Evolutionary conservation across 1,140 invertebrate genomes (phyloP), one percentile per base, ranked within the genome.

Genomic region (Oncopeltus fasciatus): DNA sequence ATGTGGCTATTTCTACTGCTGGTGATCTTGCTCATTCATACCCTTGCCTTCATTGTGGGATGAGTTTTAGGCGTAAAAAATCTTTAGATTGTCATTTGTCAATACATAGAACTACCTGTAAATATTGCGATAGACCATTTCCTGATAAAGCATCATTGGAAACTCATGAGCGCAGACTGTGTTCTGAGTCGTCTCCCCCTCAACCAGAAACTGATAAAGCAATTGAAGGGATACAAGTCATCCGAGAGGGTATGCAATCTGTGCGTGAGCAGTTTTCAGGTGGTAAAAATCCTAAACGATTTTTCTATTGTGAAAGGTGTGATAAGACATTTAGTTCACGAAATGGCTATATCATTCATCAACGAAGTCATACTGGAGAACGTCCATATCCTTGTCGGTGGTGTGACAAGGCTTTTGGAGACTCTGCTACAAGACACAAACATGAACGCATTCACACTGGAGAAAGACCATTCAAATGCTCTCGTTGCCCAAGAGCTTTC

Each of bases 351-450:
- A 76, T 84, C 59, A 86, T 86, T 61, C 82, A 84, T 66, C 72
- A 82, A 43, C 72, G 85, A 57, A 84, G 83, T 61, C 86, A 87
- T 65, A 86, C 85, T 1, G 83, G 84, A 64, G 84, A 87, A 62
- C 87, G 87, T 68, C 87, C 87, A 1, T 87, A 86, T 69, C 75
- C 77, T 33, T 90, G 88, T 69, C 75, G 80, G 20, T 73, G 77
- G 63, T 90, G 88, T 69, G 73, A 85, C 68, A 91, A 91, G 70
- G 81, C 87, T 49, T 92, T 90, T 63, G 70, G 77, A 12, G 78
- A 79, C 64, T 78, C 78, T 3, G 78, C 78, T 3, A 80, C 78
- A 26, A 69, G 69, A 16, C 64, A 66, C 24, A 68, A 69, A 58
- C 80, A 82, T 66, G 77, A 77, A 63, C 69, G 80, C 24, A 77